Percentiles rank a stretch among this genome's conserved stretches.
These are phyloP conservation scores for Eilema caniola DNA, from an alignment of 2,888 invertebrate genomes.

Conservation along the genomic window DNA sequence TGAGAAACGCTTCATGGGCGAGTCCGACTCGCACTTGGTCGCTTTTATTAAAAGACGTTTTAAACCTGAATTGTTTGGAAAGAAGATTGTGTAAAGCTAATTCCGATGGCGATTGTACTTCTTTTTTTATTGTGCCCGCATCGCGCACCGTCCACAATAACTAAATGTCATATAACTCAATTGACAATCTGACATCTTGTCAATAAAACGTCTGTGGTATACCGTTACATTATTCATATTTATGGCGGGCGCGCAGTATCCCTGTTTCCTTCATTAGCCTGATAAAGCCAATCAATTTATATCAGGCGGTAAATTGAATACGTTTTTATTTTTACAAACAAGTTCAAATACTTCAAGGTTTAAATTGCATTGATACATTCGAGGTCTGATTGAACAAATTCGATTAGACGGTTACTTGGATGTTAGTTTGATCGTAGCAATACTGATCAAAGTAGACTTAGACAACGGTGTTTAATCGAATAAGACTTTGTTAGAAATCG, in stretches of 20 bases:
- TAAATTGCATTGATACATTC: neutral
- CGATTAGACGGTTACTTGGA: neutral
- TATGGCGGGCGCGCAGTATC: conserved; percentile 23
- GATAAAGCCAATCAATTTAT: conserved; percentile 38
- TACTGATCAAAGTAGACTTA: neutral
- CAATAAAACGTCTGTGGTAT: conserved; percentile 34
- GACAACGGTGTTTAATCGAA: neutral
- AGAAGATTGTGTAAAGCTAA: no score
- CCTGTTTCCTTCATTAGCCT: conserved; percentile 23
- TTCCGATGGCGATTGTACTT: no score
- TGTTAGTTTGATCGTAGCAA: neutral
- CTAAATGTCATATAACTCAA: conserved; percentile 43
- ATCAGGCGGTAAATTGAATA: conserved; percentile 14
- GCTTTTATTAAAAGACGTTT: no score
- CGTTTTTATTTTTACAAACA: neutral
- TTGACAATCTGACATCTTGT: conserved; percentile 42
- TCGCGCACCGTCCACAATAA: conserved; percentile 36
- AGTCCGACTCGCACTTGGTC: no score
- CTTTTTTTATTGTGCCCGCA: conserved; percentile 37
- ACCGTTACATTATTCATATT: conserved; percentile 38
- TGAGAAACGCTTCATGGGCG: no score
- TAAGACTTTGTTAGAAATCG: no score
- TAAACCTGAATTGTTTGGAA: no score
- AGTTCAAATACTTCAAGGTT: neutral
- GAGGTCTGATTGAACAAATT: neutral